phyloP scores from a whole-genome alignment of 2,797 vertebrate species.

The Hafferia zeledoni region DNA sequence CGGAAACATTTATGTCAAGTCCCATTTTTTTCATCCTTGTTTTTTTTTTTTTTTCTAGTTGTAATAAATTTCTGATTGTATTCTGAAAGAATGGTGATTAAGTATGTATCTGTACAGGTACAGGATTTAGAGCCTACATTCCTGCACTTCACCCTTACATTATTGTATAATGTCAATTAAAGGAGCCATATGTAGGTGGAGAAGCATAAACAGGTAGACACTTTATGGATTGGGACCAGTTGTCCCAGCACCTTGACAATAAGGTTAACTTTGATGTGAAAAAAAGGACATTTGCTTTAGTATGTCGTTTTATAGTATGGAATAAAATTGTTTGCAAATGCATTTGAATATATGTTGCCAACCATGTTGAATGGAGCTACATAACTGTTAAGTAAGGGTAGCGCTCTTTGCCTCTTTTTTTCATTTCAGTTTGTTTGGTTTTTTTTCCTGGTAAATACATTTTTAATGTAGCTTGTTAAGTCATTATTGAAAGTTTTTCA shows the following conservation, averaged over 20 bases:
- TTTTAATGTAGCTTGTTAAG: not conserved
- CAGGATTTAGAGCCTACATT: not conserved
- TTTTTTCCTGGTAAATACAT: not conserved
- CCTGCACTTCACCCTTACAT: fast-evolving
- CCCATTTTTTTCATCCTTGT: not conserved
- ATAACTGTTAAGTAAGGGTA: not conserved
- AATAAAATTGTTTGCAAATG: not conserved
- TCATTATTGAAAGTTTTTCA: not conserved
- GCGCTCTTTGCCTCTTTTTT: not conserved
- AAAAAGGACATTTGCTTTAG: not conserved
- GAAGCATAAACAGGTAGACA: not conserved
- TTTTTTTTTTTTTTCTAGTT: fast-evolving
- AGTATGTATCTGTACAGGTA: not conserved
- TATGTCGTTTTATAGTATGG: not conserved
- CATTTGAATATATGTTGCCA: not conserved
- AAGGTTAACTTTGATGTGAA: not conserved
- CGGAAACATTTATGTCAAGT: not conserved
- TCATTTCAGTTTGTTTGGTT: no score
- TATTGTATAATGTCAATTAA: not conserved
- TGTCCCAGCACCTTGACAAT: not conserved
- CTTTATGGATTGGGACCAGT: fast-evolving
- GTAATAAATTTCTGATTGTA: not conserved
- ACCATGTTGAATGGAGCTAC: not conserved
- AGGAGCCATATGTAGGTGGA: not conserved
- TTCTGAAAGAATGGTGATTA: not conserved